These are phyloP conservation scores for Phenganax stokvisi DNA, from an alignment of 92 coral and sea anemone species.

Conservation along the genomic window DNA sequence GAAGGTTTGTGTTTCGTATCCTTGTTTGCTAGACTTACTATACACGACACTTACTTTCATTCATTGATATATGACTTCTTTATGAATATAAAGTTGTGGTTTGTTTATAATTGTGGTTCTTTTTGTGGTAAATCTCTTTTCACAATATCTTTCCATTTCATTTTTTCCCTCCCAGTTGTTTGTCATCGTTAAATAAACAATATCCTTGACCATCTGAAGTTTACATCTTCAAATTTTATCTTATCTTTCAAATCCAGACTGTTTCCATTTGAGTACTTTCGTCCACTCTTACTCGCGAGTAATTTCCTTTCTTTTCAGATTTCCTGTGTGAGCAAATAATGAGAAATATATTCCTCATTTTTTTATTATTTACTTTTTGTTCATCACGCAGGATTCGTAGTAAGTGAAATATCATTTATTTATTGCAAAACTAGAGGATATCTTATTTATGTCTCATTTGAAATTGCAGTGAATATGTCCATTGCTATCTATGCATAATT, in stretches of 20 bases:
- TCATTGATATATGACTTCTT: too few species aligned
- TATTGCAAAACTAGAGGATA: neutral
- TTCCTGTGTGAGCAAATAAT: constrained; percentile 31
- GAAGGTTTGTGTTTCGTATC: neutral
- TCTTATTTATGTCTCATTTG: neutral
- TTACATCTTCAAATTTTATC: too few species aligned
- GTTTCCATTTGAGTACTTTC: too few species aligned
- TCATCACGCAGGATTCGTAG: constrained; percentile 37
- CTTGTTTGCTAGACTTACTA: neutral
- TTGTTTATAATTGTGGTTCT: too few species aligned
- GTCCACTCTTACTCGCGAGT: too few species aligned
- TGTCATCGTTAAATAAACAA: neutral
- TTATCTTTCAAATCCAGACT: too few species aligned
- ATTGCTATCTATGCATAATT: too few species aligned
- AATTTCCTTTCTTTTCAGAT: constrained; percentile 1
- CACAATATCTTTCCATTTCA: neutral
- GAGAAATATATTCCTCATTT: constrained; percentile 37
- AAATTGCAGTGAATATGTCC: neutral
- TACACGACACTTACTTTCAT: neutral
- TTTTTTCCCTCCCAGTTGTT: neutral
- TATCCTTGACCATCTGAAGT: too few species aligned
- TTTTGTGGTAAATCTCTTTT: too few species aligned
- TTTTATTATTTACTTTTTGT: constrained; percentile 32
- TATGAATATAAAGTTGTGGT: too few species aligned
- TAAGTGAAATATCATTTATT: constrained; percentile 7